phyloP scores from a whole-genome alignment of 2,113 vertebrate species.

The Dasyornis broadbenti region DNA sequence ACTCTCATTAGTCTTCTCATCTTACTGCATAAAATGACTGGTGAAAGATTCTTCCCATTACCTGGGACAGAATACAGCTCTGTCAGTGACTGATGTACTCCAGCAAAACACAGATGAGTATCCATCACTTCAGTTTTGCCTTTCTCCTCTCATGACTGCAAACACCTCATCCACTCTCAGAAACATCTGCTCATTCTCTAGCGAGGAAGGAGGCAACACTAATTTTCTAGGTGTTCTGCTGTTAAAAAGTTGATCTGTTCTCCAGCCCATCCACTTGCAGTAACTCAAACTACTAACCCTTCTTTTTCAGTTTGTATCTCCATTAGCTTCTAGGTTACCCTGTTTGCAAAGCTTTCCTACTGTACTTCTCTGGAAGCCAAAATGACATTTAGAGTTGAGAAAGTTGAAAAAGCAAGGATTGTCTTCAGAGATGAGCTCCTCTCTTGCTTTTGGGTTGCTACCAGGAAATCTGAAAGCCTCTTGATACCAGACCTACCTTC shows the following conservation, averaged over 20 bases:
- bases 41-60: background rate
- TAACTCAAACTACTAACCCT: background rate
- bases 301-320: background rate
- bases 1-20: background rate
- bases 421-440: background rate
- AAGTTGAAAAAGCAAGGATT: constrained; percentile 12
- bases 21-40: background rate
- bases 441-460: background rate
- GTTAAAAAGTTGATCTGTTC: background rate
- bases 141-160: background rate
- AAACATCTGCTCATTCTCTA: background rate
- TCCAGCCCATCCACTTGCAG: background rate
- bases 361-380: background rate
- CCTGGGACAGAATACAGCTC: background rate
- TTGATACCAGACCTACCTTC: constrained; percentile 29
- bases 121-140: background rate
- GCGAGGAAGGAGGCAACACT: background rate
- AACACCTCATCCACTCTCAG: background rate
- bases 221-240: background rate
- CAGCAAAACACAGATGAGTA: background rate
- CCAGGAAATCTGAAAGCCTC: constrained; percentile 21
- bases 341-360: background rate
- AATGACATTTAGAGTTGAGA: background rate
- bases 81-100: background rate
- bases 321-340: background rate